Evolutionary conservation across 2,888 invertebrate genomes (phyloP).

Genomic region (Polydrusus cervinus): DNA sequence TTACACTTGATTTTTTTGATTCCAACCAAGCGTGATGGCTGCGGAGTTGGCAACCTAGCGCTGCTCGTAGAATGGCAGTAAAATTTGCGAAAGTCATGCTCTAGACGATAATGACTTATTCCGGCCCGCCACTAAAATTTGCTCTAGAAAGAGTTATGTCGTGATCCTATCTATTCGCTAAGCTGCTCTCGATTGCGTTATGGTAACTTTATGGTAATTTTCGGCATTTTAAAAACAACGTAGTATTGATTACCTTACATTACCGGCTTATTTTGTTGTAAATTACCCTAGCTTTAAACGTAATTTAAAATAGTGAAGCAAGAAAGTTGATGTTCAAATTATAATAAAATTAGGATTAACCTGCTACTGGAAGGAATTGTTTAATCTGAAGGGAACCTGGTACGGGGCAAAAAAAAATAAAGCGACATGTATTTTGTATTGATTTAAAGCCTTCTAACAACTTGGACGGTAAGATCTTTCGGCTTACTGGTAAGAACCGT

Average conservation of each 20-base stretch:
- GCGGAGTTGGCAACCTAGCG: too few relatives aligned
- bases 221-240: slow-evolving; percentile 39
- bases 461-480: too few relatives aligned
- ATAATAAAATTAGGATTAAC: neutral
- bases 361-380: neutral
- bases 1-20: too few relatives aligned
- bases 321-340: neutral
- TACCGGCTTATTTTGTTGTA: slow-evolving; percentile 28
- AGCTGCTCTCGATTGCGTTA: slow-evolving; percentile 43
- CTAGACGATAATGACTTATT: slow-evolving; percentile 1
- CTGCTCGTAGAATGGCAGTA: too few relatives aligned
- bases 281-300: slow-evolving; percentile 5
- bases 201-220: slow-evolving; percentile 47
- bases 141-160: slow-evolving; percentile 40
- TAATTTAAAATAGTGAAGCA: neutral
- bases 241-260: slow-evolving; percentile 29
- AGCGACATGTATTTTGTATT: neutral
- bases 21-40: too few relatives aligned
- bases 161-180: slow-evolving; percentile 48
- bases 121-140: slow-evolving; percentile 24
- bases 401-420: too few relatives aligned
- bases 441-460: neutral
- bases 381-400: neutral
- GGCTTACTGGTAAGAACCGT: too few relatives aligned
- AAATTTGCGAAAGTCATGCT: too few relatives aligned